phyloP scores from a whole-genome alignment of 2,113 vertebrate species.

The Epinephelus lanceolatus region DNA sequence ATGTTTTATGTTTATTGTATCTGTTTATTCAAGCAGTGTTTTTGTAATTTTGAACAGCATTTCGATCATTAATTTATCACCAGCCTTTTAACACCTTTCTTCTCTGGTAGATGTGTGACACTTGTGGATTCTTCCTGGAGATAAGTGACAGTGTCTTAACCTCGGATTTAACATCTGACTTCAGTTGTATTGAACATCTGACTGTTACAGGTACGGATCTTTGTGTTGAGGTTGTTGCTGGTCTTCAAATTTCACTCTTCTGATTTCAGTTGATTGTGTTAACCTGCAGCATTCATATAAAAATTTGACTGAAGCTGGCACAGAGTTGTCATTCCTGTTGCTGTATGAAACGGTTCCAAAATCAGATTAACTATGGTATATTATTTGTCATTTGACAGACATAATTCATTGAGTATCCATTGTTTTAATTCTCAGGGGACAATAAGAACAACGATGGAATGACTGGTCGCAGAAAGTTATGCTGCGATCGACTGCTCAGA shows the following conservation, averaged over 20 bases:
- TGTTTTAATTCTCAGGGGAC: constrained; percentile 33
- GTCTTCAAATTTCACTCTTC: not conserved
- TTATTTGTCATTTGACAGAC: not conserved
- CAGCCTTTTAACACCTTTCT: not conserved
- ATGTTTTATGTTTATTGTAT: not conserved
- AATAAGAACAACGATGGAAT: not conserved
- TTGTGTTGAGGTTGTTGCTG: not conserved
- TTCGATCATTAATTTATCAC: not conserved
- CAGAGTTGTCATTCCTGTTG: not conserved
- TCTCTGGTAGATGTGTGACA: constrained; percentile 75
- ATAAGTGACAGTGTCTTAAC: constrained; percentile 11
- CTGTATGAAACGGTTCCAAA: not conserved
- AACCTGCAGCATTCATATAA: not conserved
- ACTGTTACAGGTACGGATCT: constrained; percentile 24
- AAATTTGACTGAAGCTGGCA: not conserved
- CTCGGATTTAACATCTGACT: constrained; percentile 17
- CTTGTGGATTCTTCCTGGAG: constrained; percentile 69
- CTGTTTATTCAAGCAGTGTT: not conserved
- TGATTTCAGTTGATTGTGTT: not conserved
- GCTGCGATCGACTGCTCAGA: constrained; percentile 5
- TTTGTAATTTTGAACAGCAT: not conserved
- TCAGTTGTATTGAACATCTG: not conserved
- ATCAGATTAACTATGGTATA: not conserved
- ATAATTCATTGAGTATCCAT: not conserved
- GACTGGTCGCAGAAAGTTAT: not conserved